Conservation (phyloP, 2,113 vertebrate genomes). For the Recurvirostra avosetta region DNA sequence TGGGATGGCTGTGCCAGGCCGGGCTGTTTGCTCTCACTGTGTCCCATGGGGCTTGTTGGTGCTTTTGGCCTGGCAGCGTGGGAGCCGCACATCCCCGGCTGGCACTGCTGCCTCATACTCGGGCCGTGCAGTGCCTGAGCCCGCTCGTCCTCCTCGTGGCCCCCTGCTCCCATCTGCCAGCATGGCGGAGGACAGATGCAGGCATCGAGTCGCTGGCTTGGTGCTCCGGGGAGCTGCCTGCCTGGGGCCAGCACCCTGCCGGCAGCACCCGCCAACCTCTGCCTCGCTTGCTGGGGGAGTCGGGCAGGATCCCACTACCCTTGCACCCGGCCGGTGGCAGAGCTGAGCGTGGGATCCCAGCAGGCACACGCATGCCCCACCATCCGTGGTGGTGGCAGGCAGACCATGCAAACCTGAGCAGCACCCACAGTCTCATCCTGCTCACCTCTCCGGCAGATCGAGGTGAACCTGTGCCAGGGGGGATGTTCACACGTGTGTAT, state of each 20-base stretch:
- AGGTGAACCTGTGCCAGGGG: neutral
- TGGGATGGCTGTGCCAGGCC: rapidly evolving
- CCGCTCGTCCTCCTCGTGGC: rapidly evolving
- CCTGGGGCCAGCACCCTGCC: neutral
- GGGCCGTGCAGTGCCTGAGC: rapidly evolving
- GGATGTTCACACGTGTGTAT: too few relatives aligned
- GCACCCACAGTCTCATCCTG: neutral
- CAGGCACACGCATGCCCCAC: rapidly evolving
- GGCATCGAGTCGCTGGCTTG: rapidly evolving
- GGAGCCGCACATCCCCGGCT: rapidly evolving
- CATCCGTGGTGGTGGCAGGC: rapidly evolving
- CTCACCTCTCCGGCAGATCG: neutral
- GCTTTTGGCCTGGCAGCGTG: neutral
- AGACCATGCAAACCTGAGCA: neutral
- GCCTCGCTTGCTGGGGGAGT: neutral
- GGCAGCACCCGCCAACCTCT: neutral
- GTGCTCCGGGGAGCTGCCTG: neutral
- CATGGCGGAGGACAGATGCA: neutral
- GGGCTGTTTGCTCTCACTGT: neutral
- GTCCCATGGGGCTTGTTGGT: neutral
- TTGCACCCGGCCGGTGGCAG: neutral
- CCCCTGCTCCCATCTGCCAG: rapidly evolving
- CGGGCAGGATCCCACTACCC: rapidly evolving
- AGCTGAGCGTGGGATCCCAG: rapidly evolving
- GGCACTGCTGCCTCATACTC: neutral